A percentile compares a stretch with the other conserved stretches of the same genome.
Evolutionary conservation across 2,113 vertebrate species (phyloP).

Genomic region (Nothobranchius furzeri): DNA sequence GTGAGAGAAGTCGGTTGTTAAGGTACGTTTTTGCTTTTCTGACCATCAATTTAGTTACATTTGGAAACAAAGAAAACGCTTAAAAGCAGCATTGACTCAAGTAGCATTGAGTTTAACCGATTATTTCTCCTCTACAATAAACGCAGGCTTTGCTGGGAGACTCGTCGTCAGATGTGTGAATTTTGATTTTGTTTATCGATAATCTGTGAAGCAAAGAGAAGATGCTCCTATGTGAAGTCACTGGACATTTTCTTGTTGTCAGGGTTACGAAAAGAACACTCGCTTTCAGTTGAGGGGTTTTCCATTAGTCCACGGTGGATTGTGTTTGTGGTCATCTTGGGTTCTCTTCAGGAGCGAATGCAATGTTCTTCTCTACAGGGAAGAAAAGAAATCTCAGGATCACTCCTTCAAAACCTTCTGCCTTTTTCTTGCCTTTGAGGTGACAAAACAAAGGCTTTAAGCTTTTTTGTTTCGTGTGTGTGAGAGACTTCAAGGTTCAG

Average conservation of each 20-base stretch:
- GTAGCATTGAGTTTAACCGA: conserved; percentile 9
- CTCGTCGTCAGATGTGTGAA: conserved; percentile 1
- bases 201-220: conserved; percentile 22
- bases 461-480: conserved; percentile 41
- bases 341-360: conserved; percentile 59
- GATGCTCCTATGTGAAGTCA: conserved; percentile 30
- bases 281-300: conserved; percentile 45
- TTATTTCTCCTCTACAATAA: conserved; percentile 14
- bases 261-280: conserved; percentile 57
- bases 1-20: conserved; percentile 57
- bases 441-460: conserved; percentile 69
- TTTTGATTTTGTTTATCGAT: conserved; percentile 51
- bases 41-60: background rate
- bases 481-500: conserved; percentile 53
- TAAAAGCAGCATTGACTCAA: background rate
- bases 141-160: conserved; percentile 9
- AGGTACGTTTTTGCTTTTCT: conserved; percentile 18
- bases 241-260: conserved; percentile 47
- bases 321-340: conserved; percentile 67
- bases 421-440: conserved; percentile 68
- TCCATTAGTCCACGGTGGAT: conserved; percentile 45
- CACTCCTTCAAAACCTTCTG: conserved; percentile 67
- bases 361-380: conserved; percentile 33
- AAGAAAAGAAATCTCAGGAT: conserved; percentile 60
- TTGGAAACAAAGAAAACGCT: conserved; percentile 1